phyloP scores from a whole-genome alignment of 1,140 invertebrate species.

The Coboldia fuscipes region DNA sequence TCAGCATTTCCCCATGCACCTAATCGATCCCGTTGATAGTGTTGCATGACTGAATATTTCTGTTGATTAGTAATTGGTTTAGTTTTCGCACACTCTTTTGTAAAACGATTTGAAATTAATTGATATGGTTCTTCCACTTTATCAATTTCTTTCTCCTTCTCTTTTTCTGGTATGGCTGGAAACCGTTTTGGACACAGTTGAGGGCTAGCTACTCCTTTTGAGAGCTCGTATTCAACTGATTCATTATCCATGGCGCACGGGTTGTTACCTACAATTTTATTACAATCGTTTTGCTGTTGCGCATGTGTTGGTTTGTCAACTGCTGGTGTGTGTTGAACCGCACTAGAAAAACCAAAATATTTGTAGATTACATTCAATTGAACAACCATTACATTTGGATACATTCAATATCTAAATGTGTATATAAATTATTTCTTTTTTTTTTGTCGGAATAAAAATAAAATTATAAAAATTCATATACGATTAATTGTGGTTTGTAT shows the following conservation, averaged over 20 bases:
- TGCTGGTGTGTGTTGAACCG: neutral
- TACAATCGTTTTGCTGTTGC: neutral
- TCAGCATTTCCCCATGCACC: slow-evolving; percentile 11
- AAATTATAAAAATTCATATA: too few species aligned
- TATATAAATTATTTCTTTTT: too few species aligned
- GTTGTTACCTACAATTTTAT: neutral
- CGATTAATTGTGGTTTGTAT: too few species aligned
- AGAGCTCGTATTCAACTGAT: slow-evolving; percentile 19
- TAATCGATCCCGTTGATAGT: slow-evolving; percentile 11
- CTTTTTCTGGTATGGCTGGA: too few species aligned
- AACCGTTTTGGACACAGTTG: too few species aligned
- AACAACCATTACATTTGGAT: too few species aligned
- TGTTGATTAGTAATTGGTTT: slow-evolving; percentile 1
- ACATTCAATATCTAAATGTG: too few species aligned
- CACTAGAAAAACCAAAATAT: neutral
- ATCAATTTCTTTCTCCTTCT: too few species aligned
- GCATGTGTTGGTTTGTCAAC: slow-evolving; percentile 1
- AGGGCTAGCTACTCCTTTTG: slow-evolving; percentile 17
- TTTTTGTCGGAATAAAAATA: too few species aligned
- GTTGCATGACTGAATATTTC: slow-evolving; percentile 3
- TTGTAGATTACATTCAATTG: too few species aligned
- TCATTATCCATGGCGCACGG: neutral
- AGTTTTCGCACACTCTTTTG: slow-evolving; percentile 7
- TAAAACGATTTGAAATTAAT: slow-evolving; percentile 4
- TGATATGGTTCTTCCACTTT: neutral